These are phyloP conservation scores for Montipora foliosa DNA, from an alignment of 64 coral and sea anemone genomes.

Conservation along the genomic window DNA sequence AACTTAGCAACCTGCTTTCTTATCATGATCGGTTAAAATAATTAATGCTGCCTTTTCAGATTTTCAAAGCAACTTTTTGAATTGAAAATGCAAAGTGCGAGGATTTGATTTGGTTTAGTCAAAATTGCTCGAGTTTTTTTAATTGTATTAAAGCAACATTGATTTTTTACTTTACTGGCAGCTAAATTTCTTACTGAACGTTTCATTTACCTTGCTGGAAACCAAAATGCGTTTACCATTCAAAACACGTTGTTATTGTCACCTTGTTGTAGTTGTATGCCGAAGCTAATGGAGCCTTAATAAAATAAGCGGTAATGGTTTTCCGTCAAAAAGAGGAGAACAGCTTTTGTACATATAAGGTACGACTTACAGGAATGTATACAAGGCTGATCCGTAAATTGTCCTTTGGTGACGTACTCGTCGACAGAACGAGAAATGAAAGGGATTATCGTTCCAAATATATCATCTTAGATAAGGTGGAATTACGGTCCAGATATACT, in stretches of 20 bases:
- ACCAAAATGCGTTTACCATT: too few species aligned
- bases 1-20: neutral
- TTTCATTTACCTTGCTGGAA: too few species aligned
- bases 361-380: too few species aligned
- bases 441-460: slow-evolving; percentile 5
- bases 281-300: neutral
- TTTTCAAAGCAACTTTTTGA: too few species aligned
- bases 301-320: neutral
- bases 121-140: too few species aligned
- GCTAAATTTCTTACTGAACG: too few species aligned
- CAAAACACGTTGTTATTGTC: neutral
- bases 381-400: too few species aligned
- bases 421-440: neutral
- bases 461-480: slow-evolving; percentile 31
- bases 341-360: neutral
- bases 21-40: too few species aligned
- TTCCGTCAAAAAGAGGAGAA: neutral
- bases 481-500: slow-evolving; percentile 15
- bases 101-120: too few species aligned
- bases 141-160: too few species aligned
- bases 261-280: neutral
- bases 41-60: neutral
- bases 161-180: too few species aligned
- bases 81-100: too few species aligned
- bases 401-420: neutral